These are phyloP conservation scores for Brachyptera risi DNA, from an alignment of 2,888 invertebrate species.

Conservation along the genomic window DNA sequence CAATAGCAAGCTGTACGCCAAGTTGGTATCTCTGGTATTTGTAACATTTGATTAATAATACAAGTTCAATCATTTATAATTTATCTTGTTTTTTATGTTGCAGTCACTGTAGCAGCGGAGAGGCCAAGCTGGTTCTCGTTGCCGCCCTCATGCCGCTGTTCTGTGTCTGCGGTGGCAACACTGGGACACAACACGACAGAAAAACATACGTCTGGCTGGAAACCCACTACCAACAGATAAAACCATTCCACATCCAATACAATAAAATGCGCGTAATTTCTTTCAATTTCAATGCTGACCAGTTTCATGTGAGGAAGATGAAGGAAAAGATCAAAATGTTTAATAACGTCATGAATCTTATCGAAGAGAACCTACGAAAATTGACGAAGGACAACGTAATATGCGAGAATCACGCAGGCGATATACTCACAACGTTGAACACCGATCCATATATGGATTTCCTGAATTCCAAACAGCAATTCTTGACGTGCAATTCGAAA, in stretches of 20 bases:
- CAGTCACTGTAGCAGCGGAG: neutral
- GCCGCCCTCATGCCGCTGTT: conserved; percentile 34
- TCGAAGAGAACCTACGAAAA: no score
- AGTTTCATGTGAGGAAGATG: conserved; percentile 24
- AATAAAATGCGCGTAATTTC: conserved; percentile 30
- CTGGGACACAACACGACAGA: conserved; percentile 25
- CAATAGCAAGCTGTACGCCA: no score
- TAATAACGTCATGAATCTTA: conserved; percentile 26
- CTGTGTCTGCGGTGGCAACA: conserved; percentile 20
- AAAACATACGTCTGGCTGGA: conserved; percentile 37
- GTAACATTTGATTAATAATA: no score
- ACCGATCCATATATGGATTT: no score
- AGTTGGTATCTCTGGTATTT: no score
- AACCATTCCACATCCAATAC: conserved; percentile 35
- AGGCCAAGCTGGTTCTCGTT: conserved; percentile 7
- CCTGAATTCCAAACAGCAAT: neutral
- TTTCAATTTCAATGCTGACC: conserved; percentile 25
- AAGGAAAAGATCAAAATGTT: conserved; percentile 27
- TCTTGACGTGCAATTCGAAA: neutral
- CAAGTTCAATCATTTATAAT: no score
- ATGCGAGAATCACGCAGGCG: no score
- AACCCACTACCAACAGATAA: conserved; percentile 37
- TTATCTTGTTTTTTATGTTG: neutral
- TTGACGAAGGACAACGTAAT: no score
- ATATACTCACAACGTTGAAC: no score